Conservation (phyloP, 2,888 invertebrate species). For the Resseliella maxima region DNA sequence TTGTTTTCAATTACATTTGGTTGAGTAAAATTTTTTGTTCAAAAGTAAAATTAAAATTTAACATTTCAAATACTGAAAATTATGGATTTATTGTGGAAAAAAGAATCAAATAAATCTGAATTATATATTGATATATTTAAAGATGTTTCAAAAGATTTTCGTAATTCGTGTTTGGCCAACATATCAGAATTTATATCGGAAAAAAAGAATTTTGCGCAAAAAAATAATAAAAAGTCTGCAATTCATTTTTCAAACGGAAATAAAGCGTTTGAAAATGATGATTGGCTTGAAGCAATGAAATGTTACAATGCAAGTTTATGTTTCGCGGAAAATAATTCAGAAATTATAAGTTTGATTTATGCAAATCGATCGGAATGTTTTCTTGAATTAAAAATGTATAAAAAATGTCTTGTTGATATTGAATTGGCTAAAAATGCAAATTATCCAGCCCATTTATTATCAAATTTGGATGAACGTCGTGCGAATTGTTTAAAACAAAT, state of each 20-base stretch:
- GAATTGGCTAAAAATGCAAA: background rate
- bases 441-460: slow-evolving; percentile 23
- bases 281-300: background rate
- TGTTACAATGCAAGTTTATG: background rate
- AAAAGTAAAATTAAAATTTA: background rate
- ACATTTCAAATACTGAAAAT: background rate
- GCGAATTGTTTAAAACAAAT: background rate
- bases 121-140: slow-evolving; percentile 42
- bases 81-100: slow-evolving; percentile 53
- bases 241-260: background rate
- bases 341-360: background rate
- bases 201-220: background rate
- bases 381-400: background rate
- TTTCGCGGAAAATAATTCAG: background rate
- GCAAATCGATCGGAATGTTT: background rate
- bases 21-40: background rate
- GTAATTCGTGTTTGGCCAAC: background rate
- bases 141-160: background rate
- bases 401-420: background rate
- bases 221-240: background rate
- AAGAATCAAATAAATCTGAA: background rate
- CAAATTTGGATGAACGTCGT: background rate
- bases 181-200: background rate
- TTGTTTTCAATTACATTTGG: background rate
- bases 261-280: background rate